Base-by-base conservation (phyloP, 2,888 invertebrate genomes). In the Chesias legatella region DNA sequence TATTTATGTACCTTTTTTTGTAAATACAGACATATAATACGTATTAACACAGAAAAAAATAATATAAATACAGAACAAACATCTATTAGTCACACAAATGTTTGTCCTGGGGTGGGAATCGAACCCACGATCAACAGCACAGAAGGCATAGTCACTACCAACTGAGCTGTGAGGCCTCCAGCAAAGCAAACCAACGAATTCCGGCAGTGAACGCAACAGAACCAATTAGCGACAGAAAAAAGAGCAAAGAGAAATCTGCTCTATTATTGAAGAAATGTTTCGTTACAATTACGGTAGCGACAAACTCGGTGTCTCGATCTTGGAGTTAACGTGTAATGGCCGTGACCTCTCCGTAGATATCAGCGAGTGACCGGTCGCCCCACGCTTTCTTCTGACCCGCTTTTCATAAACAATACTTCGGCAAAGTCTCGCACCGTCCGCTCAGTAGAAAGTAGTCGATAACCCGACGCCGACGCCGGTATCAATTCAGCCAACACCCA, bases 331-430 rank as follows among this genome's bases (percentile, higher is more conserved):
- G 67, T 63, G 68, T 73, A 73, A 73, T 73, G 82, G 66, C 83
- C 84, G 76, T 85, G 85, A 85, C 86, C 86, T 79, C 76, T 77
- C 73, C 73, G 70, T 79, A 79, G 84, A 82, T 81, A 80, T 75
- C 75, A 70, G 67, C 68, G 67, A 77, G 60, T 79, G 82, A 77
- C 81, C 80, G 70, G 70, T 69, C 67, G 71, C 73, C 73, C 73
- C 73, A 73, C 79, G 82, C 85, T 88, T 85, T 88, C 86, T 81
- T 84, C 72, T 88, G 86, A 85, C 86, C 86, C 80, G 78, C 84
- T 88, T 86, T 85, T 84, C 80, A 73, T 76, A 81, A 84, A 86
- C 86, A 86, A 86, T 86, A 86, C 85, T 80, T 73, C 72, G 76
- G 67, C 76, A 73, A 58, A 68, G 67, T 59, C 63, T 59, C 64